Conservation (phyloP, 2,797 vertebrate species). For the Pipistrellus nathusii region DNA sequence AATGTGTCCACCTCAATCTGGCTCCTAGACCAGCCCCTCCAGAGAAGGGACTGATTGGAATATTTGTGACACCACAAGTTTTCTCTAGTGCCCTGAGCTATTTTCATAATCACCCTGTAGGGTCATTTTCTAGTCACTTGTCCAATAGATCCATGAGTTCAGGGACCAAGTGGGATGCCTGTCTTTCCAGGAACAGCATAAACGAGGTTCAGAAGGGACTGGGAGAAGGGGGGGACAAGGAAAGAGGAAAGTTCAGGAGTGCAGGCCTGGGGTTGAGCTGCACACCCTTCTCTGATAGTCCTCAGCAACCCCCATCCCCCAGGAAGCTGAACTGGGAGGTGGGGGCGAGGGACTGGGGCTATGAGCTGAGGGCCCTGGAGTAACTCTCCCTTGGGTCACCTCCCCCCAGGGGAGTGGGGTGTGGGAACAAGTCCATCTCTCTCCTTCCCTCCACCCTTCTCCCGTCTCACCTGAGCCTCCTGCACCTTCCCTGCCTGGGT, state of each 20-base stretch:
- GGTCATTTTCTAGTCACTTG: background rate
- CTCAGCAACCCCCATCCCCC: conserved; percentile 41
- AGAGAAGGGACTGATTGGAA: background rate
- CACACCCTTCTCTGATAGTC: background rate
- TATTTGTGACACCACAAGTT: background rate
- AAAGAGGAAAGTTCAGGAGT: background rate
- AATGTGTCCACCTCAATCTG: background rate
- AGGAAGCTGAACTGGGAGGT: background rate
- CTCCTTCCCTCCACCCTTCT: conserved; percentile 78
- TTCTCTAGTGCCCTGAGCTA: background rate
- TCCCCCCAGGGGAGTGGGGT: background rate
- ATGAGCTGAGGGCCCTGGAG: conserved; percentile 29
- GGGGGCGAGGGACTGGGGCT: background rate
- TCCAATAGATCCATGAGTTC: background rate
- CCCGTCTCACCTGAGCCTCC: conserved; percentile 83
- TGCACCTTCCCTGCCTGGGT: conserved; percentile 80
- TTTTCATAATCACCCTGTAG: background rate
- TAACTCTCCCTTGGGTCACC: conserved; percentile 47
- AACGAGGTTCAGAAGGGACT: conserved; percentile 11
- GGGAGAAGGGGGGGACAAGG: background rate
- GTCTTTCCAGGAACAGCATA: background rate
- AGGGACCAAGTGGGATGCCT: background rate
- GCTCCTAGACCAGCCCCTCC: background rate
- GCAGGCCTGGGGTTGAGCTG: background rate
- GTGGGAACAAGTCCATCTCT: conserved; percentile 49